Base-by-base conservation (phyloP, 2,888 invertebrate genomes). In the Andricus curvator region DNA sequence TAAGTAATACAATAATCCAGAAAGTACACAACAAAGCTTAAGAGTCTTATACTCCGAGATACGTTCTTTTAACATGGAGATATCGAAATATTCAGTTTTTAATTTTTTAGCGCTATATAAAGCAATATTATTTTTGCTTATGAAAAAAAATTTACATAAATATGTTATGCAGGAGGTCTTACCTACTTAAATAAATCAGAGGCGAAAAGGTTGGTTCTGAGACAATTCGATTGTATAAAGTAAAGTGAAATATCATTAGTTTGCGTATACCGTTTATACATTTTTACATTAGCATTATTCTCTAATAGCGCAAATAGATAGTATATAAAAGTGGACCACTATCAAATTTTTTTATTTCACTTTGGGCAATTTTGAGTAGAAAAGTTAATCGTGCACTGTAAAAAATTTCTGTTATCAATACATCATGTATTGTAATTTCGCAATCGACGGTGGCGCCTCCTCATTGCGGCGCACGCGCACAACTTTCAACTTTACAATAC, bases 271-370 rank as follows among this genome's bases (percentile, higher is more conserved):
- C 2, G 25, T 68, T 44, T 41, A 68, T 44, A n/a, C 13, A 68
- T 48, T 68, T 68, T 68, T 48, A 41, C 22, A 13, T 25, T 25
- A 6, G 11, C 44, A 68, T 68, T 68, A n/a, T 15, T 68, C 13
- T 44, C n/a, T 17, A 48, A 66, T 33, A 17, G 33, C 33, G 29
- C 22, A 68, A 68, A 44, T 44, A 41, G 22, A 68, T 25, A 44
- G 15, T 48, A 44, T 25, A 44, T 44, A 68, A 68, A 25, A 68
- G 68, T 68, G 68, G 68, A 68, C 68, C 68, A 68, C 48, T 44
- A 48, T 8, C 15, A 8, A 37, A 68, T 17, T 25, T 6, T 41
- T 68, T 48, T 68, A 48, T 48, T 68, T 44, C 11, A 60, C 56
- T 17, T 13, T 60, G n/a, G 22, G 56, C 56, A 4, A 60, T 60